Conservation (phyloP, 1,140 invertebrate species). For the Andrena cerasifolii region DNA sequence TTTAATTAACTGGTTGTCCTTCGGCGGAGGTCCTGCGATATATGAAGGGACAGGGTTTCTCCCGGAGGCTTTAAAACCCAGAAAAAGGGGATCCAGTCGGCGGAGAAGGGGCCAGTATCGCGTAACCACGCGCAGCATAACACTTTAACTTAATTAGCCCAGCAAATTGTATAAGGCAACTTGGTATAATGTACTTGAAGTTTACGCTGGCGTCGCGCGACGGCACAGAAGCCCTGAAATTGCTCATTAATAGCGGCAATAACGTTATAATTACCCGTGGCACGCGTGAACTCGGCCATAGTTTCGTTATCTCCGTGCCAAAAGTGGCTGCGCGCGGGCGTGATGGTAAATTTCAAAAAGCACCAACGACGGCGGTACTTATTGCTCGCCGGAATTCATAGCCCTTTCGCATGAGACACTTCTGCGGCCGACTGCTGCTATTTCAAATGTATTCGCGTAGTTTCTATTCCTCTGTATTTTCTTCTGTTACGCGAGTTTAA, state of each 20-base stretch:
- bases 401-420: neutral
- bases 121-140: slow-evolving; percentile 24
- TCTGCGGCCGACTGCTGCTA: too few species aligned
- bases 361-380: neutral
- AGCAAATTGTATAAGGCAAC: slow-evolving; percentile 66
- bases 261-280: slow-evolving; percentile 61
- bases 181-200: slow-evolving; percentile 61
- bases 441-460: too few species aligned
- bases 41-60: neutral
- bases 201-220: slow-evolving; percentile 45
- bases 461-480: too few species aligned
- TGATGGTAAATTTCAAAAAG: slow-evolving; percentile 1
- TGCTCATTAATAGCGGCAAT: slow-evolving; percentile 69
- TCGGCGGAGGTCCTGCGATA: neutral
- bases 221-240: slow-evolving; percentile 60
- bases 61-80: neutral
- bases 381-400: neutral
- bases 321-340: neutral
- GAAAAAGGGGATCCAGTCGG: too few species aligned
- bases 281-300: slow-evolving; percentile 40
- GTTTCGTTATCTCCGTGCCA: slow-evolving; percentile 21
- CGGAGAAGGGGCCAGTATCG: slow-evolving; percentile 5
- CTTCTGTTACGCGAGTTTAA: too few species aligned
- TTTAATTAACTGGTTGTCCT: too few species aligned
- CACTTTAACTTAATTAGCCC: slow-evolving; percentile 66